These are phyloP conservation scores for Scelioninae gen. 2 DNA, from an alignment of 2,888 invertebrate species.

Conservation along the genomic window DNA sequence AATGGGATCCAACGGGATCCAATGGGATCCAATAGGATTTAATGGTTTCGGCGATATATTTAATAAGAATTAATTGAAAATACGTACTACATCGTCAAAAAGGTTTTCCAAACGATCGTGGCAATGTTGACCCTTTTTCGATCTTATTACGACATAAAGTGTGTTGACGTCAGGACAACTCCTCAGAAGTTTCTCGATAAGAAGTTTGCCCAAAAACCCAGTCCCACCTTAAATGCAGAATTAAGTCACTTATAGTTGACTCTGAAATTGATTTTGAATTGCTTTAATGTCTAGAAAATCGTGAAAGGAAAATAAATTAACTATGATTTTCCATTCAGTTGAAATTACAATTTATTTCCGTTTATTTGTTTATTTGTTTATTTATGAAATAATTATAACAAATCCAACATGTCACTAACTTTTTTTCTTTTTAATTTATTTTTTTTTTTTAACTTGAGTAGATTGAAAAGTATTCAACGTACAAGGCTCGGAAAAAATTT, in stretches of 20 bases:
- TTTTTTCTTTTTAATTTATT: not conserved
- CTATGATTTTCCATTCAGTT: too few species aligned
- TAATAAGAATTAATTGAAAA: too few species aligned
- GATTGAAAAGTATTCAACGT: too few species aligned
- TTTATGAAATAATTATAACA: not conserved
- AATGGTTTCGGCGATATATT: too few species aligned
- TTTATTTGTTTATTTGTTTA: too few species aligned
- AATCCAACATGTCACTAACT: not conserved
- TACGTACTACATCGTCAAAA: slow-evolving; percentile 81
- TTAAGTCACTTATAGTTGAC: slow-evolving; percentile 53
- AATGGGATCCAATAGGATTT: too few species aligned
- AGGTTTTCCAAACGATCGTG: slow-evolving; percentile 81
- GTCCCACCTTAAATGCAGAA: slow-evolving; percentile 68
- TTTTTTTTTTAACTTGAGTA: too few species aligned
- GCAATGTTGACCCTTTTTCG: slow-evolving; percentile 80
- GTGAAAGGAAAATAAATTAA: not conserved
- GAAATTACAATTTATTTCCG: too few species aligned
- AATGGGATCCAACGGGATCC: too few species aligned
- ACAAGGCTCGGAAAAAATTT: too few species aligned
- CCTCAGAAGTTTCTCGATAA: slow-evolving; percentile 80
- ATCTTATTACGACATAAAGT: slow-evolving; percentile 78
- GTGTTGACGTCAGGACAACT: slow-evolving; percentile 77
- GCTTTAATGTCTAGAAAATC: slow-evolving; percentile 15
- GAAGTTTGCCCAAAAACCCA: slow-evolving; percentile 78
- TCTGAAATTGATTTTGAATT: slow-evolving; percentile 54